phyloP scores from a whole-genome alignment of 2,797 vertebrate genomes.

The Ara ararauna region DNA sequence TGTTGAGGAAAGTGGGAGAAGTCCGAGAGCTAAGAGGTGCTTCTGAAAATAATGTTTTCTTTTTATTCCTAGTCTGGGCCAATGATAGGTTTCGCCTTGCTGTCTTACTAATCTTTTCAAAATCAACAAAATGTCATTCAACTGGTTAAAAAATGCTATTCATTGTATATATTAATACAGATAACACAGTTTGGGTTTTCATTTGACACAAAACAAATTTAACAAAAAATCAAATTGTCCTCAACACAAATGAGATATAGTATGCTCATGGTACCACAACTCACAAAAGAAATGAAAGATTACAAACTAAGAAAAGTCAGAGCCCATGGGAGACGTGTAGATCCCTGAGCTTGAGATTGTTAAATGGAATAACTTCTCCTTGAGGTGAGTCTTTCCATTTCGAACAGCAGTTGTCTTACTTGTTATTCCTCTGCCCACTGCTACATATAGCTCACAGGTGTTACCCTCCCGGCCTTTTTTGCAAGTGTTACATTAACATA shows the following conservation, averaged over 20 bases:
- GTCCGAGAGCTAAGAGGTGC: background rate
- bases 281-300: background rate
- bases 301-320: background rate
- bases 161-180: background rate
- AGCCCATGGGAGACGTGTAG: background rate
- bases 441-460: background rate
- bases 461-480: background rate
- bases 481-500: background rate
- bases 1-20: background rate
- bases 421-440: background rate
- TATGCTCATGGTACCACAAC: background rate
- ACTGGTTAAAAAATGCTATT: slow-evolving; percentile 12
- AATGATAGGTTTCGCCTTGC: background rate
- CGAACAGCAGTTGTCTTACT: background rate
- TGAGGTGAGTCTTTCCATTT: background rate
- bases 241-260: background rate
- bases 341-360: background rate
- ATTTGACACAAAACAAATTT: background rate
- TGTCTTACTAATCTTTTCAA: background rate
- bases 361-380: background rate
- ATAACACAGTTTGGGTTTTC: background rate
- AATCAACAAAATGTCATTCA: slow-evolving; percentile 19
- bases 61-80: background rate
- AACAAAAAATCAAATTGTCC: slow-evolving; percentile 6
- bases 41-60: background rate